Percentiles rank a stretch among this genome's conserved stretches.
Conservation (phyloP, 2,888 invertebrate species). For the Lochmaea capreae region DNA sequence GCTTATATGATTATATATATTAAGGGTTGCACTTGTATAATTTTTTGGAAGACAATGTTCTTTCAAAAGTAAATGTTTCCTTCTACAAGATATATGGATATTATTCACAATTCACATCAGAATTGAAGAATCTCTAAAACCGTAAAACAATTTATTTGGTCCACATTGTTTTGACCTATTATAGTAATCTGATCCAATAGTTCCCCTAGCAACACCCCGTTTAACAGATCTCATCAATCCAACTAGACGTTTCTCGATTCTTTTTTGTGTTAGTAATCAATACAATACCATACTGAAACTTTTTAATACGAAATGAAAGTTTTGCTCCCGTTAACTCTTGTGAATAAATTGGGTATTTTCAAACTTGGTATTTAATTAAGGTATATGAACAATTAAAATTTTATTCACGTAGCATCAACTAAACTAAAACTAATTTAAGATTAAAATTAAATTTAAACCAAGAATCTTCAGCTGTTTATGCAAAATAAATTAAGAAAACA, state of each 20-base stretch:
- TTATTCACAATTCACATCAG: neutral
- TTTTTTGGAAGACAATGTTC: too few relatives aligned
- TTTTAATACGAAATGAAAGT: neutral
- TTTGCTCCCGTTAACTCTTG: neutral
- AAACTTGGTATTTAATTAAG: too few relatives aligned
- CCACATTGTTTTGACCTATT: neutral
- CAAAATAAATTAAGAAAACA: too few relatives aligned
- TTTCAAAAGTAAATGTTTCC: too few relatives aligned
- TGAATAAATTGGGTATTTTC: too few relatives aligned
- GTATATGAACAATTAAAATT: too few relatives aligned
- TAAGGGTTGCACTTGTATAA: too few relatives aligned
- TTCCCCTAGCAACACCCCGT: constrained; percentile 1
- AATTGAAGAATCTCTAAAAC: neutral
- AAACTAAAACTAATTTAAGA: too few relatives aligned
- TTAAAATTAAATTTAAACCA: too few relatives aligned
- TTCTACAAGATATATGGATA: neutral
- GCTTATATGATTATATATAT: too few relatives aligned
- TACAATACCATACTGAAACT: neutral
- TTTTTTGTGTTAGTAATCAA: neutral
- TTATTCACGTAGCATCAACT: too few relatives aligned
- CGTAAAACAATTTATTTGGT: neutral
- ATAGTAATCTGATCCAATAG: neutral
- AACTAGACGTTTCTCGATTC: neutral
- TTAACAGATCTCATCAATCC: constrained; percentile 4
- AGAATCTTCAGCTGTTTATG: too few relatives aligned